Conservation (phyloP, 1,140 invertebrate species). For the Euglossa dilemma region DNA sequence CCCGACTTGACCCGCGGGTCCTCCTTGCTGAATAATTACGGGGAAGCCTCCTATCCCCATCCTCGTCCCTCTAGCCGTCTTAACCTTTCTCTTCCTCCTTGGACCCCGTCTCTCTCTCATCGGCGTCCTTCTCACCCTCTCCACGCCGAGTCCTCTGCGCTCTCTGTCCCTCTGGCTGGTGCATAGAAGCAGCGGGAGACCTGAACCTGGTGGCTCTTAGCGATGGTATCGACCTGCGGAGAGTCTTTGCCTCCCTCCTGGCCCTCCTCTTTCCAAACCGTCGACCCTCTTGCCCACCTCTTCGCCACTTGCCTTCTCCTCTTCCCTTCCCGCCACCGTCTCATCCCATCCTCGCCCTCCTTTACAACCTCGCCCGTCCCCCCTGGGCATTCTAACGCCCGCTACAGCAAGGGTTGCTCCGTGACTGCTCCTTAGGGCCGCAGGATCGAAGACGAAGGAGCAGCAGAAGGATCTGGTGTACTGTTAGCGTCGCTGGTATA, state of each 20-base stretch:
- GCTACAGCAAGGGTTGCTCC: constrained; percentile 68
- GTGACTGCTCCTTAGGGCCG: constrained; percentile 68
- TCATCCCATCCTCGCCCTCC: constrained; percentile 56
- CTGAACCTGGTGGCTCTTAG: constrained; percentile 70
- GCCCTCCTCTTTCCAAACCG: constrained; percentile 69
- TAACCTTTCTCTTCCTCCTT: constrained; percentile 38
- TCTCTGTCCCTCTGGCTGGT: constrained; percentile 41
- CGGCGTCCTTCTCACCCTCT: constrained; percentile 30
- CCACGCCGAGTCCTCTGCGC: not conserved
- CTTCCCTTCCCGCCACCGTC: constrained; percentile 40
- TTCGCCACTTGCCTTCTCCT: constrained; percentile 53
- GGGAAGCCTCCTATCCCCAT: constrained; percentile 69
- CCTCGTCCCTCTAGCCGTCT: constrained; percentile 49
- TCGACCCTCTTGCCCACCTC: constrained; percentile 66
- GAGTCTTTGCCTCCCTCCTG: constrained; percentile 68
- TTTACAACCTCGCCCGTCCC: constrained; percentile 59
- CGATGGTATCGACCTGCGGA: constrained; percentile 72
- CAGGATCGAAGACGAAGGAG: constrained; percentile 64
- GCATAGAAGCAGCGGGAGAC: constrained; percentile 68
- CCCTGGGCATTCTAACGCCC: constrained; percentile 68
- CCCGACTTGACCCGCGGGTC: constrained; percentile 80
- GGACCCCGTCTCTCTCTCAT: not conserved
- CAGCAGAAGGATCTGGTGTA: constrained; percentile 49
- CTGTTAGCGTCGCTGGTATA: constrained; percentile 7
- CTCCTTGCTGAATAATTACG: constrained; percentile 82